Conservation (phyloP, 2,113 vertebrate genomes). For the Macroglossus sobrinus region DNA sequence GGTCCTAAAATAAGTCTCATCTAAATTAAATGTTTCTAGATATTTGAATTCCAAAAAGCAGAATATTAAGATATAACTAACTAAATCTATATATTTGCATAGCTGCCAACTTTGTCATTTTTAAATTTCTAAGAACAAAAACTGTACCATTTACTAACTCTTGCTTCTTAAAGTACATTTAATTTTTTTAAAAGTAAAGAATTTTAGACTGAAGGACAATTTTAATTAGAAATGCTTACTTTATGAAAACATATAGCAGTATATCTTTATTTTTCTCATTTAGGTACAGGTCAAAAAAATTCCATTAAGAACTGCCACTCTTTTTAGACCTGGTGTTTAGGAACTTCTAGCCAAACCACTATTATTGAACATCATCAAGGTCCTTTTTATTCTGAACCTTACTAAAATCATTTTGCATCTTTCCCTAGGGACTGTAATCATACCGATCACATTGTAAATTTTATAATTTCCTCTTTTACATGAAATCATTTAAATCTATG, state of each 20-base stretch:
- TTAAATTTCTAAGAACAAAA: conserved; percentile 19
- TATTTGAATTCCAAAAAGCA: conserved; percentile 27
- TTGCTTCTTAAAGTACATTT: conserved; percentile 9
- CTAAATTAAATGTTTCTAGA: conserved; percentile 52
- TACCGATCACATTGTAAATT: background rate
- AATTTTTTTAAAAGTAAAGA: background rate
- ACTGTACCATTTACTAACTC: background rate
- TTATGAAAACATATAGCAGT: conserved; percentile 2
- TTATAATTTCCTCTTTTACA: conserved; percentile 21
- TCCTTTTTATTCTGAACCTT: conserved; percentile 4
- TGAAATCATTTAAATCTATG: conserved; percentile 21
- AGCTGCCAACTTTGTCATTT: background rate
- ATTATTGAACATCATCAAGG: background rate
- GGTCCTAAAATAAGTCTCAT: background rate
- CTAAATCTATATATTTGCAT: background rate
- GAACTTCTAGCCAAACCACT: background rate
- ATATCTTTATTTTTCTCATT: background rate
- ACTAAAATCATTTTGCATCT: conserved; percentile 22
- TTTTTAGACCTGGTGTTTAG: background rate
- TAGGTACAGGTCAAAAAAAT: conserved; percentile 21
- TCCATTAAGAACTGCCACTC: background rate
- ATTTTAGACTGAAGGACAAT: background rate
- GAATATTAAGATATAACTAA: conserved; percentile 32
- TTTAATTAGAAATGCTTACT: conserved; percentile 10
- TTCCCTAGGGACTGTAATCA: background rate